phyloP scores from a whole-genome alignment of 1,140 invertebrate genomes.

The Drosophila rhopaloa region DNA sequence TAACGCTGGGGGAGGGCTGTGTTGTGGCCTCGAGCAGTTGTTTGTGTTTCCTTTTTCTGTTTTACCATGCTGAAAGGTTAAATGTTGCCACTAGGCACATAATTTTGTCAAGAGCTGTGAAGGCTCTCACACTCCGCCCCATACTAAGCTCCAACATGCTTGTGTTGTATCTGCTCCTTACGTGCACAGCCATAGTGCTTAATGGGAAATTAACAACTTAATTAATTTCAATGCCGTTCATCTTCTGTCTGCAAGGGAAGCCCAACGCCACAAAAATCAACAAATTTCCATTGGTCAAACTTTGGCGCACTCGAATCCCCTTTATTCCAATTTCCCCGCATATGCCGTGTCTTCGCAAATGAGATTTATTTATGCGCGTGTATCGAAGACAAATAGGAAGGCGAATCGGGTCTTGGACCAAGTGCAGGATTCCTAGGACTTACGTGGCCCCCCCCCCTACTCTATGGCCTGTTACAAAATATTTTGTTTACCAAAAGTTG shows the following conservation, averaged over 20 bases:
- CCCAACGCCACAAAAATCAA: slow-evolving; percentile 66
- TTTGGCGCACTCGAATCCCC: slow-evolving; percentile 33
- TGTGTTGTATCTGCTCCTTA: slow-evolving; percentile 55
- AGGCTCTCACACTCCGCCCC: slow-evolving; percentile 25
- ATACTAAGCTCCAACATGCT: slow-evolving; percentile 10
- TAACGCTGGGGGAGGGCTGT: neutral
- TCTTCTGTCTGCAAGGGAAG: slow-evolving; percentile 61
- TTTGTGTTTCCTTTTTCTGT: slow-evolving; percentile 52
- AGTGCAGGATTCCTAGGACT: neutral
- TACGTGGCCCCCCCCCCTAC: neutral
- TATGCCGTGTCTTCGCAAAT: slow-evolving; percentile 37
- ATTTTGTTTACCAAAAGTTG: too few relatives aligned
- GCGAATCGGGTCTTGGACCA: neutral
- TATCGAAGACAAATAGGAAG: slow-evolving; percentile 59
- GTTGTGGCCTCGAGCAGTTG: slow-evolving; percentile 32
- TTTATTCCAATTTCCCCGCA: neutral
- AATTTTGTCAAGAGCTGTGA: slow-evolving; percentile 81
- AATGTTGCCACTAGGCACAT: slow-evolving; percentile 72
- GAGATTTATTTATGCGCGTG: slow-evolving; percentile 78
- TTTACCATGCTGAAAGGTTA: slow-evolving; percentile 67
- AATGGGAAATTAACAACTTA: slow-evolving; percentile 84
- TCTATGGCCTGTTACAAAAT: too few relatives aligned
- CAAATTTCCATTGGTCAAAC: slow-evolving; percentile 75
- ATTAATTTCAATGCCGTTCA: slow-evolving; percentile 82
- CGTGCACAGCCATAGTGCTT: slow-evolving; percentile 61